These are phyloP conservation scores for Whitmania pigra DNA, from an alignment of 1,140 invertebrate species.

Conservation along the genomic window DNA sequence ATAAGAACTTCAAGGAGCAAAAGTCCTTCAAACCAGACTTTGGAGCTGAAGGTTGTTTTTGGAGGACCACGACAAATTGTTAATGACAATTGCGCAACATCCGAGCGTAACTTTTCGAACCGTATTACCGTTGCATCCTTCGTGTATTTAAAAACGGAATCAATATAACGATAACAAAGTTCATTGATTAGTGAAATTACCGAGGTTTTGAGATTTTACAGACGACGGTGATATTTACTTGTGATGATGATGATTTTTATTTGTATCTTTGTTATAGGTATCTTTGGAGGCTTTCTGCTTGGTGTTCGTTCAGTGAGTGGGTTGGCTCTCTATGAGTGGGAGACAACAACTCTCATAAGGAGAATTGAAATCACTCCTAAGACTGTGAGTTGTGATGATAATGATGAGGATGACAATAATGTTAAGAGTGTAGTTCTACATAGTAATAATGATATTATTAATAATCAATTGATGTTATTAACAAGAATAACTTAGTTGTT, in stretches of 20 bases:
- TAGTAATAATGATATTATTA: too few species aligned
- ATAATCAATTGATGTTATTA: too few species aligned
- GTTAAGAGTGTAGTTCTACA: too few species aligned
- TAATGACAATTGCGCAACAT: too few species aligned
- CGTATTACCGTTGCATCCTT: too few species aligned
- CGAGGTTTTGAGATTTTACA: too few species aligned
- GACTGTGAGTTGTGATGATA: constrained; percentile 30
- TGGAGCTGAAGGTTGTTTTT: constrained; percentile 61
- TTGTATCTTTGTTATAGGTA: constrained; percentile 58
- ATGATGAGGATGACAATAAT: too few species aligned
- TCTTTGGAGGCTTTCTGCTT: constrained; percentile 86
- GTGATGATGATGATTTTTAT: background rate
- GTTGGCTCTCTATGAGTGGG: constrained; percentile 94
- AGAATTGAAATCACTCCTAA: constrained; percentile 90
- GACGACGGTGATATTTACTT: too few species aligned
- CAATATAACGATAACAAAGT: too few species aligned
- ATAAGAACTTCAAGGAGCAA: constrained; percentile 96
- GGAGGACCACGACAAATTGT: background rate
- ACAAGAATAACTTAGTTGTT: too few species aligned
- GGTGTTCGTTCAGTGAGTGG: constrained; percentile 86
- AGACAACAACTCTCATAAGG: constrained; percentile 74
- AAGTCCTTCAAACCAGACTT: constrained; percentile 89
- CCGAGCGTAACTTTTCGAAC: background rate
- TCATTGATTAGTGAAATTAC: too few species aligned
- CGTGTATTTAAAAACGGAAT: too few species aligned